Conservation (phyloP, 2,113 vertebrate species). For the Beaufortia kweichowensis region DNA sequence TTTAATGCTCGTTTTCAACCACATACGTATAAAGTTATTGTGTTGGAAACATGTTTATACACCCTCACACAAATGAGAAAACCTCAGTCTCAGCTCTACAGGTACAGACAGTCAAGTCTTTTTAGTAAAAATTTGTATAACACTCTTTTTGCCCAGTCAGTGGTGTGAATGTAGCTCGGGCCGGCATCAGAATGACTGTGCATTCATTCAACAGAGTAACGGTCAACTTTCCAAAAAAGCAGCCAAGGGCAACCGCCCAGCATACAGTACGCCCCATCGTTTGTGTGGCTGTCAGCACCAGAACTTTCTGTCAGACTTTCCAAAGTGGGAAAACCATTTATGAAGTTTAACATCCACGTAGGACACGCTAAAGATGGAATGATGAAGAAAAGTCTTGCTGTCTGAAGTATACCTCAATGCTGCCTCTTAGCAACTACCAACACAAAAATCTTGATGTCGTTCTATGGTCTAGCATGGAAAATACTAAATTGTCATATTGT, state of each 20-base stretch:
- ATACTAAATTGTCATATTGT: background rate
- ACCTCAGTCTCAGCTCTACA: background rate
- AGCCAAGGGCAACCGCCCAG: constrained; percentile 63
- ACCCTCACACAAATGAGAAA: constrained; percentile 21
- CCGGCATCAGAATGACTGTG: constrained; percentile 60
- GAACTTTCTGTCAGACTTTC: constrained; percentile 68
- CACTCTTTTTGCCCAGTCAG: background rate
- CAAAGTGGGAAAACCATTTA: constrained; percentile 57
- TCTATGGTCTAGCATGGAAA: background rate
- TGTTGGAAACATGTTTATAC: constrained; percentile 6
- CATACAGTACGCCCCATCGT: constrained; percentile 51
- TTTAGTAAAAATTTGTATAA: background rate
- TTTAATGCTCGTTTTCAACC: too few species aligned
- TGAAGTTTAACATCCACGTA: constrained; percentile 49
- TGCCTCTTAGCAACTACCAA: constrained; percentile 61
- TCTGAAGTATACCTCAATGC: constrained; percentile 31
- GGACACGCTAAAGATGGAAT: constrained; percentile 60
- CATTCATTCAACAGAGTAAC: constrained; percentile 73
- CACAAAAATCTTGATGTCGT: background rate
- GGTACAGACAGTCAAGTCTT: background rate
- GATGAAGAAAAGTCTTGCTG: constrained; percentile 48
- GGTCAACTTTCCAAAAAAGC: constrained; percentile 72
- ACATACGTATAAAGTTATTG: too few species aligned
- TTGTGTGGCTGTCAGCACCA: constrained; percentile 43
- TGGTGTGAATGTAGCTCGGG: constrained; percentile 11